These are phyloP conservation scores for Brachionus rubens DNA, from an alignment of 1,140 invertebrate species.

Conservation along the genomic window DNA sequence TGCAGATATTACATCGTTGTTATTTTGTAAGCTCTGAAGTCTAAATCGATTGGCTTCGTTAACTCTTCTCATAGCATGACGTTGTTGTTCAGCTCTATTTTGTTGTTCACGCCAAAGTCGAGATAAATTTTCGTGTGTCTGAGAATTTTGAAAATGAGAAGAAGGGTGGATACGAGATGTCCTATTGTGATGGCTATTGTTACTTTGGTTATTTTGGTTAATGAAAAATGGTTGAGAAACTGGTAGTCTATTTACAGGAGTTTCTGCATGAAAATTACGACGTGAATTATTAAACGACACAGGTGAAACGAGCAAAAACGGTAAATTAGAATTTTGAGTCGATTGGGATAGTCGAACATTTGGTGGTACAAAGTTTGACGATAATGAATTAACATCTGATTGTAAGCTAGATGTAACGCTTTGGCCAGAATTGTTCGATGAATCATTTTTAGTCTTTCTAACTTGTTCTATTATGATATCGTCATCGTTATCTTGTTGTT, in stretches of 20 bases:
- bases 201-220: background rate
- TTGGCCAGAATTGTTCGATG: background rate
- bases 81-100: conserved; percentile 20
- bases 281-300: too few species aligned
- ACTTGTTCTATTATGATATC: background rate
- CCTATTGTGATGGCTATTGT: background rate
- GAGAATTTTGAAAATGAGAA: background rate
- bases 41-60: background rate
- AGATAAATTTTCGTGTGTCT: background rate
- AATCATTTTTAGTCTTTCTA: background rate
- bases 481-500: too few species aligned
- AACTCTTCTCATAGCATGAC: background rate
- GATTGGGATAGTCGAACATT: background rate
- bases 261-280: background rate
- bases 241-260: background rate
- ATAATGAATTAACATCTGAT: background rate
- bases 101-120: conserved; percentile 13
- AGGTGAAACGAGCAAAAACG: background rate
- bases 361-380: background rate
- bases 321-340: background rate
- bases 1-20: background rate
- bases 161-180: too few species aligned
- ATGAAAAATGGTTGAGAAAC: background rate
- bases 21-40: background rate
- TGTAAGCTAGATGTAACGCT: background rate